Base-by-base conservation (phyloP, 2,797 vertebrate species). In the Fringilla coelebs region DNA sequence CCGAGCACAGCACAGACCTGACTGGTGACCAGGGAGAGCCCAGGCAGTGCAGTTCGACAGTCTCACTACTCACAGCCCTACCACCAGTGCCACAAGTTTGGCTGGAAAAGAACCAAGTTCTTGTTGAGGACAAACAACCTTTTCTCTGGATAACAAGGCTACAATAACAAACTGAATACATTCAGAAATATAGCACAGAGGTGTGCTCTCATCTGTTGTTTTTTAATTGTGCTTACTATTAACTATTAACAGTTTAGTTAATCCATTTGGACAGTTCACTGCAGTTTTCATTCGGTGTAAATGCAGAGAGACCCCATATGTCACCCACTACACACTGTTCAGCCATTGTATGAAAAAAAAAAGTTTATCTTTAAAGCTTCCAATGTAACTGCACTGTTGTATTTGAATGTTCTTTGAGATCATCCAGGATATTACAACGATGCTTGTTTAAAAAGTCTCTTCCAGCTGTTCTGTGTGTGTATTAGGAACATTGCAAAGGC, bases 321-420 rank as follows among this genome's bases (percentile, higher is more conserved):
- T 43, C 82, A 90, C 46, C 32, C 38, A 77, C 48, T 67, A 82
- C 22, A 76, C 18, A 40, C 55, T 49, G n/a, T 41, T 67, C 70
- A 90, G 43, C 20, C 57, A 57, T 29, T 57, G 45, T 34, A 77
- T 45, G 22, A n/a, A 74, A 91, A 40, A 40, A 40, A 79, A 46
- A 36, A 8, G 45, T 93, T 96, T 86, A 40, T 74, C 61, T 76
- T 70, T 88, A 74, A 91, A 89, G 46, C 40, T 62, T 93, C 38
- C 72, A 83, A 11, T 58, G 48, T 54, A 73, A 91, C 78, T 85
- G n/a, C 78, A 87, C 13, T 67, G 72, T 49, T 85, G 49, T 49
- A 89, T 84, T 93, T 85, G 89, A 88, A 85, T 17, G 29, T 92
- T 89, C 85, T 70, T 73, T 88, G 65, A 95, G 73, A 92, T 94